Evolutionary conservation across 1,140 invertebrate genomes (phyloP), one percentile per base, ranked within the genome.

Genomic region (Hormaphis cornu): DNA sequence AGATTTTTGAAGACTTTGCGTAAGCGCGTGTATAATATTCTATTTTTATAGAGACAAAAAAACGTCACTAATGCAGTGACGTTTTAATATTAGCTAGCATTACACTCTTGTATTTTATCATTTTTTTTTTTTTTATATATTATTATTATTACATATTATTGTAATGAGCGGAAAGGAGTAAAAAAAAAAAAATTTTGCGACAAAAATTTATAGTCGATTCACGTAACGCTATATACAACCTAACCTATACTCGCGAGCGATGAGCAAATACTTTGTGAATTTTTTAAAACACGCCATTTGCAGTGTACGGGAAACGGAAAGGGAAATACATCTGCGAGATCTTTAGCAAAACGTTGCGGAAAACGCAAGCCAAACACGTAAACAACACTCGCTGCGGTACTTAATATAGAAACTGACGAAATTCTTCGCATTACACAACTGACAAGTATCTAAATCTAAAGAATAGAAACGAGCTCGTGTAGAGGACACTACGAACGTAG

Each of bases 141-240:
- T 46, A 63, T 63, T 63, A 63, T 63, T 63, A 28, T 63, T 63
- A 63, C 33, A n/a, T n/a, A n/a, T n/a, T n/a, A n/a, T n/a, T n/a
- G n/a, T n/a, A n/a, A n/a, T n/a, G n/a, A 48, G 26, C 42, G 28
- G 42, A 44, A 44, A 44, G 9, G 18, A 63, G 33, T 54, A 56
- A 56, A 37, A 53, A 56, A 56, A 37, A 22, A 16, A 56, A 37
- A n/a, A n/a, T n/a, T n/a, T 56, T 56, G 9, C 52, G 8, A n/a
- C n/a, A n/a, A n/a, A n/a, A n/a, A n/a, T n/a, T n/a, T n/a, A n/a
- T n/a, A n/a, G n/a, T n/a, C n/a, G n/a, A n/a, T n/a, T n/a, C n/a
- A n/a, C n/a, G n/a, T n/a, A n/a, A n/a, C n/a, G n/a, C n/a, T n/a
- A n/a, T n/a, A n/a, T n/a, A n/a, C n/a, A n/a, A n/a, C n/a, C n/a